Conservation (phyloP, 2,888 invertebrate species). For the Apamea monoglypha region DNA sequence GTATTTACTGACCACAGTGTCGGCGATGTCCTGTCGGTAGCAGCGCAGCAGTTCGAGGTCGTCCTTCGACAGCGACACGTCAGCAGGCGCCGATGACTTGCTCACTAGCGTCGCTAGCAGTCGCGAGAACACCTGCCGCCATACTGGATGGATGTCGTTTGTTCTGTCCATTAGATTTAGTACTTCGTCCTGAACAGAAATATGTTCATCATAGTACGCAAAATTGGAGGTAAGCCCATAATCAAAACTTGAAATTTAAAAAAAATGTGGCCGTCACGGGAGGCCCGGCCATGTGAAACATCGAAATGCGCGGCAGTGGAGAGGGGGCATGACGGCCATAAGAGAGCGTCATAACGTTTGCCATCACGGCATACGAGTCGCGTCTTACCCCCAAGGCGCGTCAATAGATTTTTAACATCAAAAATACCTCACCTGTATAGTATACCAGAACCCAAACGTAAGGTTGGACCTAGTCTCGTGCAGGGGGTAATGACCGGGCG, state of each 20-base stretch:
- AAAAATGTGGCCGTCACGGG: too few relatives aligned
- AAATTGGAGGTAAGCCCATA: neutral
- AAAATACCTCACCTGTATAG: constrained; percentile 92
- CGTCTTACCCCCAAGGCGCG: too few relatives aligned
- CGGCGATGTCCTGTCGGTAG: constrained; percentile 96
- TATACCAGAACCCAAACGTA: constrained; percentile 97
- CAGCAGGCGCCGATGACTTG: constrained; percentile 94
- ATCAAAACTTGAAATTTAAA: neutral
- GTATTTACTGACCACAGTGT: constrained; percentile 92
- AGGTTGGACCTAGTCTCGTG: constrained; percentile 97
- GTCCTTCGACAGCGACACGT: constrained; percentile 92
- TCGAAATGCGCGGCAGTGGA: too few relatives aligned
- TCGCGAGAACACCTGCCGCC: constrained; percentile 95
- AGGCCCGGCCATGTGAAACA: too few relatives aligned
- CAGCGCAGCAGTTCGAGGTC: constrained; percentile 96
- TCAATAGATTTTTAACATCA: too few relatives aligned
- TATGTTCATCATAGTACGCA: neutral
- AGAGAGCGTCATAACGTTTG: too few relatives aligned
- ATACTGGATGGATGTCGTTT: constrained; percentile 84
- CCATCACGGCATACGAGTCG: too few relatives aligned
- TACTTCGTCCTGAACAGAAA: constrained; percentile 91
- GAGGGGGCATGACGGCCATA: too few relatives aligned
- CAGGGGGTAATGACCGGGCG: constrained; percentile 95
- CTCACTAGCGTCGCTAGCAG: constrained; percentile 94
- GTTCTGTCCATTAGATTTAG: constrained; percentile 81